Conservation (phyloP, 1,140 invertebrate species). For the Drosophila tani region DNA sequence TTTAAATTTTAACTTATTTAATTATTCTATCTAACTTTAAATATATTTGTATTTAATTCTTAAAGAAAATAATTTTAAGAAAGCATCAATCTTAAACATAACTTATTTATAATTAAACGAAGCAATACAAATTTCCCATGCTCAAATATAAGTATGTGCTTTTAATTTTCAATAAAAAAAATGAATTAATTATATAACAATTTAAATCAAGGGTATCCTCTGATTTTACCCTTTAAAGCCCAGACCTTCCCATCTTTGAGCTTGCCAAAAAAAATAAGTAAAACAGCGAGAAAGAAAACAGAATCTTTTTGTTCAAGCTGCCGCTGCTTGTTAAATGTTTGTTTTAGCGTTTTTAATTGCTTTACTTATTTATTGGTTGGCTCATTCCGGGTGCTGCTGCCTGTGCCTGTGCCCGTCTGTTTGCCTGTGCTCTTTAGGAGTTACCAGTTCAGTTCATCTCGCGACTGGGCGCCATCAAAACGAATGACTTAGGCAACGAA, state of each 20-base stretch:
- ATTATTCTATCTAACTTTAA: too few relatives aligned
- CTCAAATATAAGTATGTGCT: too few relatives aligned
- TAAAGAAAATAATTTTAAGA: background rate
- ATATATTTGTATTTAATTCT: background rate
- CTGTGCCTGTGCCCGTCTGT: conserved; percentile 14
- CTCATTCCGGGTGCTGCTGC: conserved; percentile 13
- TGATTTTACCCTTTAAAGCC: background rate
- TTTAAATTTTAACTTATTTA: too few relatives aligned
- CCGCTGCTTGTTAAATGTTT: conserved; percentile 83
- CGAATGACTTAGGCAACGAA: conserved; percentile 79
- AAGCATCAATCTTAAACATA: background rate
- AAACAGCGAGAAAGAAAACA: conserved; percentile 40
- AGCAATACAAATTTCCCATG: too few relatives aligned
- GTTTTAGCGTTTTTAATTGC: conserved; percentile 83
- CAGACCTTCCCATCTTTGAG: conserved; percentile 22
- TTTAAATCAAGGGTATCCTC: conserved; percentile 19
- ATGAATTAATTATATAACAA: too few relatives aligned
- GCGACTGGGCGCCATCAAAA: conserved; percentile 69
- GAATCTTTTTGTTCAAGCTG: conserved; percentile 55
- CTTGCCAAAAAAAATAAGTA: conserved; percentile 28
- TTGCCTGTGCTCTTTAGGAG: conserved; percentile 28
- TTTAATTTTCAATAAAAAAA: background rate
- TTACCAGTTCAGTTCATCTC: conserved; percentile 51
- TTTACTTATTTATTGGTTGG: conserved; percentile 84
- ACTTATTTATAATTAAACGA: too few relatives aligned